phyloP scores from a whole-genome alignment of 2,888 invertebrate genomes.

The Euplagia quadripunctaria region DNA sequence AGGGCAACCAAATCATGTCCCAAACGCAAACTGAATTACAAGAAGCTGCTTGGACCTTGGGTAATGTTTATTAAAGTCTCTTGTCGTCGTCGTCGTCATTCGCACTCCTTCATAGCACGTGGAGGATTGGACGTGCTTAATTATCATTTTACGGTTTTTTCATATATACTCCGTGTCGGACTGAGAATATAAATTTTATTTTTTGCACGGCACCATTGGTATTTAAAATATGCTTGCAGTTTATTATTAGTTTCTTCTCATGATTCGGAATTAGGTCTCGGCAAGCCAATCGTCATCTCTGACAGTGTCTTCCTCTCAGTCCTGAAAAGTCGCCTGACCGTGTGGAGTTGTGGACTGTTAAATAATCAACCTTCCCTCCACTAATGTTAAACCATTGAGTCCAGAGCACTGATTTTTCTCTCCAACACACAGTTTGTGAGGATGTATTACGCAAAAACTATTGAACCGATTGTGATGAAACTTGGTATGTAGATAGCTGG shows the following conservation, averaged over 20 bases:
- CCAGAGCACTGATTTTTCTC: neutral
- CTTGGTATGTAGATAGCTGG: too few species aligned
- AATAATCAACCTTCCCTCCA: neutral
- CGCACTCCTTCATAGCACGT: too few species aligned
- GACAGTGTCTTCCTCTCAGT: neutral
- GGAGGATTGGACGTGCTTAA: too few species aligned
- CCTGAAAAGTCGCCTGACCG: neutral
- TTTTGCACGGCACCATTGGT: neutral
- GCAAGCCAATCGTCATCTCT: neutral
- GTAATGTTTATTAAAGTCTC: neutral
- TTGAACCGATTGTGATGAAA: too few species aligned
- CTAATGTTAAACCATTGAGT: neutral
- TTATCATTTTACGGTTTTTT: too few species aligned
- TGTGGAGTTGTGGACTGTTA: too few species aligned
- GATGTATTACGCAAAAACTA: too few species aligned
- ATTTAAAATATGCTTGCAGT: neutral
- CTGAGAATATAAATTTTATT: neutral
- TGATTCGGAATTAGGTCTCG: neutral
- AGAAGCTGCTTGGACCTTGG: neutral
- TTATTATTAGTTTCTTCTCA: neutral
- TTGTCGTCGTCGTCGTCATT: neutral
- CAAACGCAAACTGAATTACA: neutral
- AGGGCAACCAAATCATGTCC: neutral
- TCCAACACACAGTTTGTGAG: neutral
- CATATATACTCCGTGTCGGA: too few species aligned